Evolutionary conservation across 2,113 vertebrate genomes (phyloP), one percentile per base, ranked within the genome.

Genomic region (Heterochromis multidens): DNA sequence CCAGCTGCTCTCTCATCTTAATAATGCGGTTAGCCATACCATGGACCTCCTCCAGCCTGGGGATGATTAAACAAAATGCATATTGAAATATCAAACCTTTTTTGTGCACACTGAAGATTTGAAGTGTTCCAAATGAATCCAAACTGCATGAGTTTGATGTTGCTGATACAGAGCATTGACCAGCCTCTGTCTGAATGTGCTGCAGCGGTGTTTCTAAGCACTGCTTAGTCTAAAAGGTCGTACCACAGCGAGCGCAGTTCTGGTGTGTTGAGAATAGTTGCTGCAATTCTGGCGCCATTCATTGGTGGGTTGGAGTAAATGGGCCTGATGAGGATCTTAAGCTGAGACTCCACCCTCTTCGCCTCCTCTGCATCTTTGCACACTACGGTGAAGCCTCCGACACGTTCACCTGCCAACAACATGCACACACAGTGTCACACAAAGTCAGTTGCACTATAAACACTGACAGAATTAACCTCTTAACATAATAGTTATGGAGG

Each of bases 291-390:
- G 21, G 99, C 99, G 6, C 99, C 99, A 0, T 98, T 98, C 91
- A 99, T 21, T 2, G 99, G 99, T 0, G 99, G 98, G 93, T 99
- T 99, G 90, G 99, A 99, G 88, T 99, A 99, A 95, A 99, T 97
- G 86, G 99, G 98, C 13, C 99, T 97, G 92, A 99, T 99, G 67
- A 99, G 96, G 90, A 99, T 99, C 95, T 99, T 99, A 76, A 99
- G 93, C 89, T 99, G 99, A 0, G 99, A 99, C 76, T 99, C 99
- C 0, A 99, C 98, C 56, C 97, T 95, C 93, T 99, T 99, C 62
- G 98, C 97, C 93, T 99, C 98, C 2, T 99, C 98, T 0, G 93
- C 86, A 1, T 98, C 97, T 1, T 94, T 97, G 94, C 98, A 99
- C 89, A 99, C 90, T 58, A 99, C 93, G 0, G 96, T 97, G 95